Evolutionary conservation across 1,140 invertebrate species (phyloP), one percentile per base, ranked within the genome.

Genomic region (Pentalonia nigronervosa): DNA sequence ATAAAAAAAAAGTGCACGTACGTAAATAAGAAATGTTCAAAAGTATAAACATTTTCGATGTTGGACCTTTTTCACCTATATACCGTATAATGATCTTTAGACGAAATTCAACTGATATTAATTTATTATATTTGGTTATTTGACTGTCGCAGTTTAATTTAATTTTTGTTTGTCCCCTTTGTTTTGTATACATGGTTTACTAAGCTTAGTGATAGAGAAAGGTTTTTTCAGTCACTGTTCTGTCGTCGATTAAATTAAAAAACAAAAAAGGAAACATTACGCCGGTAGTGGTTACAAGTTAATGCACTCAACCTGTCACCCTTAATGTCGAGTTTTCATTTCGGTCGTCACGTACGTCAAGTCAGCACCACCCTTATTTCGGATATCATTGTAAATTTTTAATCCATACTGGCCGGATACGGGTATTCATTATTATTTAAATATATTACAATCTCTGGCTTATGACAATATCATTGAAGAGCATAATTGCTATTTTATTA

Each of bases 221-320:
- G 47, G 47, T 20, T n/a, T 34, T 88, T 88, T 34, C 34, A 34
- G 34, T 9, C n/a, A 30, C 45, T 47, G 47, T 25, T 48, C 25
- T n/a, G 60, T 34, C 47, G n/a, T 48, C 48, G 11, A 88, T 88
- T 88, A 88, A 88, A 88, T 88, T 88, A 50, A 88, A n/a, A 88
- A 50, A 88, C 87, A 50, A 50, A 88, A 50, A 50, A 34, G 87
- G 48, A 88, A 88, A 50, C 87, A 34, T 88, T 88, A 48, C 86
- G n/a, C 47, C 47, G 47, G 87, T 50, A 50, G 87, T 50, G 14
- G 53, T 60, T 36, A 90, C 88, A 90, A 60, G 88, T 60, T 90
- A 60, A 90, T 90, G 88, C 88, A 90, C 88, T 90, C 53, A 90
- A 90, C 50, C 88, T 90, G 88, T 90, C 88, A 30, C 36, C 50